Evolutionary conservation across 1,140 invertebrate species (phyloP), one percentile per base, ranked within the genome.

Genomic region (Camponotus floridanus): DNA sequence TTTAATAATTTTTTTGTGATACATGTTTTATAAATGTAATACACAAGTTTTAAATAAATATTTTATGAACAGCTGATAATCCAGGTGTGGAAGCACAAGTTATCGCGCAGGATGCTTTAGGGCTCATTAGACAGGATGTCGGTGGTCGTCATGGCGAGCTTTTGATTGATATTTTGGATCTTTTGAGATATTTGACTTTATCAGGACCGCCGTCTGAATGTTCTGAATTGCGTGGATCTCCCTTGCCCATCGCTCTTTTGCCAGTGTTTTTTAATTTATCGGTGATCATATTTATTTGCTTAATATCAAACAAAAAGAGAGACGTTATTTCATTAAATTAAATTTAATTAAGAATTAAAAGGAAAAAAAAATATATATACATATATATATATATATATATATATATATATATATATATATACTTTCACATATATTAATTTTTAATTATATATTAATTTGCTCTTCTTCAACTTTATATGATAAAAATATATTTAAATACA

Each of bases 211-310:
- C 94, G 2, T 93, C 94, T 1, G 94, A 95, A 86, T 86, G 90
- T 55, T 90, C 91, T 1, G 95, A 95, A 90, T 89, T 95, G 39
- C 92, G 92, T 48, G 95, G 95, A 11, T 94, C 94, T 33, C 92
- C 92, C 33, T 91, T 95, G 57, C 95, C 95, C 0, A 90, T 95
- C 8, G 92, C 92, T 21, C 94, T 95, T 91, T 88, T 95, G 68
- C 95, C 95, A 7, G 91, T 95, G 62, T 95, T 95, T 86, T 95
- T 95, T 85, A 92, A 93, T 68, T 85, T 95, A 36, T 92, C 93
- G 88, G 95, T 95, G 92, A 87, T 71, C 18, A 78, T 31, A 61
- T 59, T n/a, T 21, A 51, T 51, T 64, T 4, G 15, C 5, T 26
- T 0, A 55, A 39, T 68, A 39, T 42, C 73, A 73, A 13, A 39